phyloP scores from a whole-genome alignment of 1,140 invertebrate species.

The Laupala kohalensis region DNA sequence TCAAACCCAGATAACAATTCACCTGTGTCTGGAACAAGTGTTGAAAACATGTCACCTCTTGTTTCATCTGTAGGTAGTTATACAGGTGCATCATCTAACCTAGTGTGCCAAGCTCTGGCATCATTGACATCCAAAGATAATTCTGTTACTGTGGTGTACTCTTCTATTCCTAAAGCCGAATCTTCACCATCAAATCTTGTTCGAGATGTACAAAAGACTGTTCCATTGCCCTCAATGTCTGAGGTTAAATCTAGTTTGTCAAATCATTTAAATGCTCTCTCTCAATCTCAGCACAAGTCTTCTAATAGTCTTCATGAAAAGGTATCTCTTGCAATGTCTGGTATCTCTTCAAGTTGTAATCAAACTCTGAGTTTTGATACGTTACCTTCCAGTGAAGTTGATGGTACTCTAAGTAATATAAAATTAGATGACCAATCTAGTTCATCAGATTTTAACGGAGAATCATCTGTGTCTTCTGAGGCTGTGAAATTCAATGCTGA shows the following conservation, averaged over 20 bases:
- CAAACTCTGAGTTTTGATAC: too few relatives aligned
- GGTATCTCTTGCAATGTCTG: not conserved
- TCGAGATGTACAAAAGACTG: not conserved
- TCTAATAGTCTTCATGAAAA: not conserved
- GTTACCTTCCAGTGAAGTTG: not conserved
- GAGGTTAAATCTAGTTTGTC: not conserved
- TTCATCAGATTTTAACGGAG: not conserved
- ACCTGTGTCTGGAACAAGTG: not conserved
- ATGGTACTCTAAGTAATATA: not conserved
- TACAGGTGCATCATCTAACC: not conserved
- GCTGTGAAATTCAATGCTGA: not conserved
- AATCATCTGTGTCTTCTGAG: not conserved
- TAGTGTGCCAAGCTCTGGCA: not conserved
- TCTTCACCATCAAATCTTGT: not conserved
- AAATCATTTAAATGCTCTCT: not conserved
- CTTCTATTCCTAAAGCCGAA: conserved; percentile 4
- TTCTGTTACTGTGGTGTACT: conserved; percentile 9
- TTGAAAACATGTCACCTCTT: not conserved
- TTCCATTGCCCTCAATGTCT: conserved; percentile 1
- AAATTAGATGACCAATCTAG: not conserved
- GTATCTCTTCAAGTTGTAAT: not conserved
- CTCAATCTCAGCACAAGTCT: not conserved
- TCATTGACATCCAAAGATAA: conserved; percentile 1
- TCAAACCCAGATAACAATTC: not conserved
- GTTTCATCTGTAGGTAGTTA: not conserved